Conservation (phyloP, 2,113 vertebrate species). For the Atherinomorus stipes region DNA sequence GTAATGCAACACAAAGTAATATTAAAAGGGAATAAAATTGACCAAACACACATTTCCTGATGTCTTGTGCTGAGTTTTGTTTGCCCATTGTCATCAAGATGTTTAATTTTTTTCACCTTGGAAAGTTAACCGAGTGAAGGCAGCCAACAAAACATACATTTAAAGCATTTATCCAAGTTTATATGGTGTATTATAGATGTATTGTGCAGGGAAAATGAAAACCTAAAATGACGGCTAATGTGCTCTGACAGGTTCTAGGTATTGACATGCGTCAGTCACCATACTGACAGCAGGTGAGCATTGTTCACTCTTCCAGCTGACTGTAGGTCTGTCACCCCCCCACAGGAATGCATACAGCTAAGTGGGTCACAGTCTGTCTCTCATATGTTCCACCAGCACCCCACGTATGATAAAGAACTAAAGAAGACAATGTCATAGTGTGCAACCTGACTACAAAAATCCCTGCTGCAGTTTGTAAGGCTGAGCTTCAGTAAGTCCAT, state of each 20-base stretch:
- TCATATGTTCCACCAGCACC: conserved; percentile 47
- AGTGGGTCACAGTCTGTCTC: conserved; percentile 53
- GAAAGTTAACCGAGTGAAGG: too few species aligned
- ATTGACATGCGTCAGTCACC: conserved; percentile 36
- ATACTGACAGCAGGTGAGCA: conserved; percentile 45
- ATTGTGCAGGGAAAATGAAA: background rate
- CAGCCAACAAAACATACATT: too few species aligned
- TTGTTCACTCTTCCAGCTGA: conserved; percentile 42
- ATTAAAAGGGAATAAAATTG: too few species aligned
- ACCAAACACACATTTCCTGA: too few species aligned
- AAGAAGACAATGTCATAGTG: conserved; percentile 29
- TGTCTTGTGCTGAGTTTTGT: too few species aligned
- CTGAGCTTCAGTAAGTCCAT: background rate
- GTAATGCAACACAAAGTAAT: too few species aligned
- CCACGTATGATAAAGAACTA: conserved; percentile 26
- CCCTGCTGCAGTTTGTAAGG: background rate
- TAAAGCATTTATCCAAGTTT: too few species aligned
- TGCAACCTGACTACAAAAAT: conserved; percentile 5
- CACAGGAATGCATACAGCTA: conserved; percentile 57
- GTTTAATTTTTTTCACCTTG: too few species aligned
- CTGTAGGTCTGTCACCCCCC: conserved; percentile 58
- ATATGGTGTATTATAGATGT: background rate
- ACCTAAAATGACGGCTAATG: background rate
- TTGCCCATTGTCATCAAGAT: too few species aligned
- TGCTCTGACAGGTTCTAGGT: background rate